Evolutionary conservation across 2,888 invertebrate genomes (phyloP), one percentile per base, ranked within the genome.

Genomic region (Cyclophora punctaria): DNA sequence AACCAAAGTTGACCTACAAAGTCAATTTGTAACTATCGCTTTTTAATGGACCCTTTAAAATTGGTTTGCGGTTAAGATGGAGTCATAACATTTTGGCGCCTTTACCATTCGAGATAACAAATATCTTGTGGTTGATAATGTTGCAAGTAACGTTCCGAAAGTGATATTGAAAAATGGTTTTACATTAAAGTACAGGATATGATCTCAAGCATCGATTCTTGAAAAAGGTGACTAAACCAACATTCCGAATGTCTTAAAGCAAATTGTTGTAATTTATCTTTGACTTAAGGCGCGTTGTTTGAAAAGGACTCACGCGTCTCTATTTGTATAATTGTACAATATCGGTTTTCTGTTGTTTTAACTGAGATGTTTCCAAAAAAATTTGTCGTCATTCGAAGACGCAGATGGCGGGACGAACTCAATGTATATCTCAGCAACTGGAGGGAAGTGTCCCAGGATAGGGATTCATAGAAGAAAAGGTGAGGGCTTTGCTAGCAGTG

Each of bases 1-100:
- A 20, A 20, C 1, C 57, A 67, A 64, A 64, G 64, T 66, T 64
- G 71, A 69, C 66, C 70, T 66, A 71, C 64, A 71, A 69, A 77
- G 73, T 76, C 57, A 74, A 83, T 84, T 84, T 83, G 83, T 84
- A 67, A 80, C 83, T 82, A 83, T 83, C 84, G 80, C 78, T 80
- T 80, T 82, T 82, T 85, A 83, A 85, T 84, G 80, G 77, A 75
- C 69, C 75, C 78, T 80, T 83, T 80, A 81, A 79, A 84, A 80
- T 80, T 75, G 75, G 78, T 79, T 74, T 80, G 83, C 78, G 83
- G 82, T 83, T 75, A 58, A 65, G 67, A 73, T 63, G 68, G 68
- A 70, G 73, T 76, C 73, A 70, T 75, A 78, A 78, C 71, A 78
- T 78, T 83, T 82, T 77, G 79, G 76, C 75, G 71, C 71, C 71